These are phyloP conservation scores for Dipus sagitta DNA, from an alignment of 2,797 vertebrate species.

Conservation along the genomic window DNA sequence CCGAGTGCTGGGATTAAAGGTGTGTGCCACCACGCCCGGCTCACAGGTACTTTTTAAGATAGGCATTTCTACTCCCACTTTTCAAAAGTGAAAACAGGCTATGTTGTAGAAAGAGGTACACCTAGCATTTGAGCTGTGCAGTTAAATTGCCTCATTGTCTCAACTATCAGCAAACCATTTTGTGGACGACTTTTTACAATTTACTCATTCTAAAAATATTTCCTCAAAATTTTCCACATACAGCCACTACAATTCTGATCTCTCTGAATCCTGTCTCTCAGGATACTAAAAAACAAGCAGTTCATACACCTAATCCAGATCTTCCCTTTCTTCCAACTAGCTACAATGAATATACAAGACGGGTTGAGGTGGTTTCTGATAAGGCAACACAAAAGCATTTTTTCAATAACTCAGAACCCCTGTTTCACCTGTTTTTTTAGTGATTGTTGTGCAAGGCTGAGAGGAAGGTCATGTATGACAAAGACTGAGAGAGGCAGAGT, in stretches of 20 bases:
- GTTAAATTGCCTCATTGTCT: background rate
- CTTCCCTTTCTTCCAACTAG: background rate
- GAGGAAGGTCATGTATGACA: background rate
- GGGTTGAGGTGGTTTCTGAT: background rate
- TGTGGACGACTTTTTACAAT: background rate
- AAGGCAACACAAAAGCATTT: slow-evolving; percentile 14
- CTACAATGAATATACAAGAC: background rate
- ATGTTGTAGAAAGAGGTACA: background rate
- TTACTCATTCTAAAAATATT: background rate
- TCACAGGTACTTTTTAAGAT: background rate
- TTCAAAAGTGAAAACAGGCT: background rate
- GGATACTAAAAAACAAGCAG: background rate
- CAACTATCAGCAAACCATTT: background rate
- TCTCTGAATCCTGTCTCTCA: background rate
- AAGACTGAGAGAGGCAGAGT: background rate
- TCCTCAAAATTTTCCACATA: background rate
- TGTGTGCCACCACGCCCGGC: too few species aligned
- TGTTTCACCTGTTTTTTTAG: background rate
- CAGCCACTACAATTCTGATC: background rate
- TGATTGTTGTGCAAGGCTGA: background rate
- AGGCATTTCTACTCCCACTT: background rate
- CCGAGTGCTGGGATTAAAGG: too few species aligned
- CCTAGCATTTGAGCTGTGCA: background rate
- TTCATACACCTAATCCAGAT: background rate
- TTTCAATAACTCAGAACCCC: background rate